Percentiles rank a stretch among this genome's conserved stretches.
Conservation (phyloP, 2,888 invertebrate genomes). For the Melieria omissa region DNA sequence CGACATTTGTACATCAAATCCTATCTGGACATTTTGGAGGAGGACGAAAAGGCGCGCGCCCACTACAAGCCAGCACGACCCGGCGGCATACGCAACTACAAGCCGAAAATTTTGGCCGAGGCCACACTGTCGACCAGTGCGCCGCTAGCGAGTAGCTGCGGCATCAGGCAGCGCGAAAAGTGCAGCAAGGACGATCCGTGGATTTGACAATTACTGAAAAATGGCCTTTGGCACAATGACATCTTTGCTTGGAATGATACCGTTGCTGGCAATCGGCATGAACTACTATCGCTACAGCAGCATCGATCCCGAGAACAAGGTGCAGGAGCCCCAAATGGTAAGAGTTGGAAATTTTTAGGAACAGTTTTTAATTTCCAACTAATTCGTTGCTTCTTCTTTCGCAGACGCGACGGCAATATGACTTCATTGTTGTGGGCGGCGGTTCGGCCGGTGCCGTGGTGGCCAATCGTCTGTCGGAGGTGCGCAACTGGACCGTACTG, state of each 20-base stretch:
- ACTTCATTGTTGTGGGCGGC: conserved; percentile 87
- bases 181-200: conserved; percentile 71
- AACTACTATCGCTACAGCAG: conserved; percentile 83
- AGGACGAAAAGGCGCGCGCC: conserved; percentile 67
- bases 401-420: conserved; percentile 82
- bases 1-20: conserved; percentile 71
- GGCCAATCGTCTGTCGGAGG: conserved; percentile 84
- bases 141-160: conserved; percentile 44
- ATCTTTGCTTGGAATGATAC: conserved; percentile 80
- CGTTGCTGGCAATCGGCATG: conserved; percentile 83
- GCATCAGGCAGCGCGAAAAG: conserved; percentile 30
- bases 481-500: conserved; percentile 83
- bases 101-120: conserved; percentile 74
- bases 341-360: neutral
- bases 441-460: conserved; percentile 92
- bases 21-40: conserved; percentile 69
- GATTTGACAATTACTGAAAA: conserved; percentile 70
- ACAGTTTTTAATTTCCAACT: neutral
- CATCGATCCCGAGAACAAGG: conserved; percentile 84
- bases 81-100: conserved; percentile 77
- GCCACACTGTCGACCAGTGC: conserved; percentile 53
- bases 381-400: conserved; percentile 43
- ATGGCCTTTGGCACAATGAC: conserved; percentile 73
- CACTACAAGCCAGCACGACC: conserved; percentile 69
- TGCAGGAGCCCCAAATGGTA: conserved; percentile 75